Evolutionary conservation across 1,140 invertebrate species (phyloP).

Genomic region (Adoxophyes honmai): DNA sequence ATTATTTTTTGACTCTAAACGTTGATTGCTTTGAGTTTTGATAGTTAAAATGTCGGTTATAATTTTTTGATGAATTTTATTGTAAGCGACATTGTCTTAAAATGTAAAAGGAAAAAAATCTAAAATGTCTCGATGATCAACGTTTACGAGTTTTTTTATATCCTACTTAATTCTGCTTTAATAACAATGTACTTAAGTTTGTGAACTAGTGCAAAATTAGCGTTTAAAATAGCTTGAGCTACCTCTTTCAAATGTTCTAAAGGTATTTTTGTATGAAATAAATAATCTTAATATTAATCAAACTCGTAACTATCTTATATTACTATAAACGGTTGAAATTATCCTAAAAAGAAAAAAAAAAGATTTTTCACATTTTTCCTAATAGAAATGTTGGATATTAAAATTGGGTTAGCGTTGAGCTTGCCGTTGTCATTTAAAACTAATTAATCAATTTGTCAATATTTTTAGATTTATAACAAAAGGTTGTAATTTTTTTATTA

Average conservation of each 20-base stretch:
- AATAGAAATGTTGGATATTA: constrained; percentile 56
- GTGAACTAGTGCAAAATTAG: constrained; percentile 10
- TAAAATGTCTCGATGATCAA: too few species aligned
- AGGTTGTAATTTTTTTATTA: too few species aligned
- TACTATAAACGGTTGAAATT: constrained; percentile 36
- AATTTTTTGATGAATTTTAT: too few species aligned
- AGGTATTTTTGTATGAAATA: constrained; percentile 63
- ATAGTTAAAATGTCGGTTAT: too few species aligned
- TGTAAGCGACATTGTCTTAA: too few species aligned
- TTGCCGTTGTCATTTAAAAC: not conserved
- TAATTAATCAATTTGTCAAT: too few species aligned
- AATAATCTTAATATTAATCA: constrained; percentile 43
- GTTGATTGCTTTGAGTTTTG: too few species aligned
- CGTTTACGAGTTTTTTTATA: not conserved
- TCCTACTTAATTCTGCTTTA: constrained; percentile 11
- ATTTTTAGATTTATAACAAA: too few species aligned
- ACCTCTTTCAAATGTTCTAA: constrained; percentile 65
- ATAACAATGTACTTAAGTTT: constrained; percentile 12
- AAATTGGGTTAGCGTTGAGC: constrained; percentile 37
- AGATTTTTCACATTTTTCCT: constrained; percentile 51
- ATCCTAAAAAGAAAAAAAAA: constrained; percentile 44
- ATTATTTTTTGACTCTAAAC: constrained; percentile 17
- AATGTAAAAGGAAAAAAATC: constrained; percentile 27
- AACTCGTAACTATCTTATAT: constrained; percentile 28
- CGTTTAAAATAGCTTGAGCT: constrained; percentile 45